Percentiles rank a stretch among this genome's conserved stretches.
Evolutionary conservation across 2,797 vertebrate species (phyloP).

Genomic region (Rallus crepitans): DNA sequence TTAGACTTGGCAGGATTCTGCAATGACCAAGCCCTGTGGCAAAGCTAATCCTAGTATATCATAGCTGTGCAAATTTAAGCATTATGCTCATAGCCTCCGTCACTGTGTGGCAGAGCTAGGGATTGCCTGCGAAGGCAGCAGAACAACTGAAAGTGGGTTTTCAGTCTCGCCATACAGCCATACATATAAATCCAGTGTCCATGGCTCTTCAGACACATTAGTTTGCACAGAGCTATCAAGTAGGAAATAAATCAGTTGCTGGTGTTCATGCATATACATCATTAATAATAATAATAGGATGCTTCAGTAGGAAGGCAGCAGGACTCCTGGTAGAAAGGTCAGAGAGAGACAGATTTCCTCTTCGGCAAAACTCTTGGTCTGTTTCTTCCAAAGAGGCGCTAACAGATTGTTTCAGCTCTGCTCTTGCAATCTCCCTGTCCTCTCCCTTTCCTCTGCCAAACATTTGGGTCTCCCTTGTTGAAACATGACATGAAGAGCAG

Average conservation of each 20-base stretch:
- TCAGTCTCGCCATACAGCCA: background rate
- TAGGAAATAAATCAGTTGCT: background rate
- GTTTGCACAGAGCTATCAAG: background rate
- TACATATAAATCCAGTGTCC: background rate
- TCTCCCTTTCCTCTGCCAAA: background rate
- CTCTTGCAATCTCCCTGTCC: background rate
- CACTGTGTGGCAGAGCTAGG: background rate
- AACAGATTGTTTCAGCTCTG: background rate
- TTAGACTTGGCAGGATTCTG: background rate
- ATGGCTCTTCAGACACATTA: background rate
- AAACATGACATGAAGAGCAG: background rate
- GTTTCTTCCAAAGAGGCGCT: background rate
- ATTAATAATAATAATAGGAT: background rate
- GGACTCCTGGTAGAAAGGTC: background rate
- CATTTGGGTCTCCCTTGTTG: background rate
- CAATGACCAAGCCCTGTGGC: background rate
- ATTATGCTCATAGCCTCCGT: background rate
- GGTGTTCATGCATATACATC: background rate
- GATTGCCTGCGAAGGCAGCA: background rate
- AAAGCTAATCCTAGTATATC: background rate
- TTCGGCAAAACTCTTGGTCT: background rate
- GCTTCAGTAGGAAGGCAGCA: background rate
- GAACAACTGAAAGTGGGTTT: background rate
- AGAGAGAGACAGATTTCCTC: background rate
- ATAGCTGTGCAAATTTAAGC: background rate